Evolutionary conservation across 2,888 invertebrate genomes (phyloP).

Genomic region (Girardia tigrina): DNA sequence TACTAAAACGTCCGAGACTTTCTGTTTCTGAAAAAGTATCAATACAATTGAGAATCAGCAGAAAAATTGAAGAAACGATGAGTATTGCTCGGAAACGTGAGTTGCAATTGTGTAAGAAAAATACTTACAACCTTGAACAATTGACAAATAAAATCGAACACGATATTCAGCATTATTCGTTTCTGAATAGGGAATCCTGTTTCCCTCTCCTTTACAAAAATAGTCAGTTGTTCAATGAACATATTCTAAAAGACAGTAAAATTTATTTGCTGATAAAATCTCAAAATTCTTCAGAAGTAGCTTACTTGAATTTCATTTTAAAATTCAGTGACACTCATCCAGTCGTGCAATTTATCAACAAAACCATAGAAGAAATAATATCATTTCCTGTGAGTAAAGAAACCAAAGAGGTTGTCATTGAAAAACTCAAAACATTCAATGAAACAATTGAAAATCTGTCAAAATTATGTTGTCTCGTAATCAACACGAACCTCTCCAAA

Average conservation of each 20-base stretch:
- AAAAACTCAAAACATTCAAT: neutral
- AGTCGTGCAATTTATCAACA: neutral
- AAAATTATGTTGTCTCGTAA: neutral
- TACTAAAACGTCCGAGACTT: neutral
- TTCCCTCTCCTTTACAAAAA: neutral
- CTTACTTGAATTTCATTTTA: neutral
- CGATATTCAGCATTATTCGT: neutral
- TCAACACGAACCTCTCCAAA: neutral
- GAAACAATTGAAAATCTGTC: neutral
- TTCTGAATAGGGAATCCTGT: neutral
- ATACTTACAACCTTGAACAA: neutral
- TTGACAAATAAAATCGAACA: neutral
- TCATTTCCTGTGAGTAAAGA: neutral
- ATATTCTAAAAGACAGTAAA: neutral
- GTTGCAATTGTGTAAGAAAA: neutral
- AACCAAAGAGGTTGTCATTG: neutral
- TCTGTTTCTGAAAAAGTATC: neutral
- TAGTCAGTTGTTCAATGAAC: neutral
- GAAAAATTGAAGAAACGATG: neutral
- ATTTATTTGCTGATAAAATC: neutral
- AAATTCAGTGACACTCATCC: neutral
- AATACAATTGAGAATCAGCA: neutral
- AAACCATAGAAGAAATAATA: neutral
- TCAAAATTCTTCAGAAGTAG: neutral
- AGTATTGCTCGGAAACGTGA: conserved; percentile 10